Evolutionary conservation across 2,113 vertebrate genomes (phyloP).

Genomic region (Anthoscopus minutus): DNA sequence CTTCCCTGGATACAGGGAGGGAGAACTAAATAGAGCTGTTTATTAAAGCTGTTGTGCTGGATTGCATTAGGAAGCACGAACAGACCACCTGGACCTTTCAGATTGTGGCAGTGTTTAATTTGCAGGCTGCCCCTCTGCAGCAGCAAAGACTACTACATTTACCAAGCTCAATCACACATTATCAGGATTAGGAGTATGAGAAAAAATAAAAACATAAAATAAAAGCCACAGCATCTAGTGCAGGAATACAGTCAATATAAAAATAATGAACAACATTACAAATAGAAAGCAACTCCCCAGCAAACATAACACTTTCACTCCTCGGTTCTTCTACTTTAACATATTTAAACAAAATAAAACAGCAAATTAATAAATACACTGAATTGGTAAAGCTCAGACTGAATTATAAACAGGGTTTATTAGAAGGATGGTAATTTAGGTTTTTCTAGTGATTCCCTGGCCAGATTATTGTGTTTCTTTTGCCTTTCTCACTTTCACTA

Average conservation of each 20-base stretch:
- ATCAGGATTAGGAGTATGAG: slow-evolving; percentile 64
- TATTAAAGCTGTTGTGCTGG: slow-evolving; percentile 83
- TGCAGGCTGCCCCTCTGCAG: slow-evolving; percentile 75
- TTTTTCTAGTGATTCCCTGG: slow-evolving; percentile 62
- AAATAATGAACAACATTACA: slow-evolving; percentile 60
- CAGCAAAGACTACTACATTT: slow-evolving; percentile 69
- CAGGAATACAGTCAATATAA: slow-evolving; percentile 50
- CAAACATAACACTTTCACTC: slow-evolving; percentile 52
- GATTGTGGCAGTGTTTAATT: slow-evolving; percentile 81
- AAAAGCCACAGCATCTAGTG: slow-evolving; percentile 11
- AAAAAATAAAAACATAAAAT: neutral
- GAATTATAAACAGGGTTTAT: slow-evolving; percentile 36
- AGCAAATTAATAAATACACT: slow-evolving; percentile 32
- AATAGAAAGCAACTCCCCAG: slow-evolving; percentile 50
- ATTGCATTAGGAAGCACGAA: slow-evolving; percentile 78
- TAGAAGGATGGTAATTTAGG: slow-evolving; percentile 52
- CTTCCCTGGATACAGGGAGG: slow-evolving; percentile 78
- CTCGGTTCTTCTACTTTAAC: slow-evolving; percentile 49
- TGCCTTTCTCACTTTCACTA: slow-evolving; percentile 67
- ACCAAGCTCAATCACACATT: slow-evolving; percentile 68
- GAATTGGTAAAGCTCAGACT: slow-evolving; percentile 33
- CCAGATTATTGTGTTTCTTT: slow-evolving; percentile 68
- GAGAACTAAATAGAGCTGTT: slow-evolving; percentile 85
- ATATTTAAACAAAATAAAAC: slow-evolving; percentile 44
- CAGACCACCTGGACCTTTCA: slow-evolving; percentile 83